Base-by-base conservation (phyloP, 2,113 vertebrate species). In the Cyprinodon tularosa region DNA sequence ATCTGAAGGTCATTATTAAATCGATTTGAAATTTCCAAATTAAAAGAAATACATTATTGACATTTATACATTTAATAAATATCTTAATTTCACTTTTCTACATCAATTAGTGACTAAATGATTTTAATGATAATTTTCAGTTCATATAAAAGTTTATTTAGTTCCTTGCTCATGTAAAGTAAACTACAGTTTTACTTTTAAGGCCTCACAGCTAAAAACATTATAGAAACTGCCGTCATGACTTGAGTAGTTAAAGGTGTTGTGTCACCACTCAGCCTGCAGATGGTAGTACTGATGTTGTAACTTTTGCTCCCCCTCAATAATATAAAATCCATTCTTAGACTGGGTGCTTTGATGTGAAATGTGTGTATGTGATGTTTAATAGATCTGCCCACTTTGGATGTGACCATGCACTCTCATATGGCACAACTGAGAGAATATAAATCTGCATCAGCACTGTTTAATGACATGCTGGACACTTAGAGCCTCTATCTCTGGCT, bases 401-500 rank as follows among this genome's bases (percentile, higher is more conserved):
- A 38, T 85, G 68, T 78, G 86, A 85, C 83, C 78, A 59, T 42
- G 62, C 64, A 53, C 71, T 38, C 76, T 82, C 67, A 84, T 81
- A 67, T 65, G 63, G 84, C 66, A 48, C 39, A 20, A 71, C 81
- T 73, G 66, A 69, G 70, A 73, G 80, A 77, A 71, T 72, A 72
- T 85, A 80, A 88, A 86, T 86, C 76, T 80, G 68, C 42, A 76
- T 64, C 85, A 65, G 65, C 68, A 62, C 68, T 78, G 50, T 77
- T 87, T 84, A 91, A 88, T 83, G 84, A 82, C 81, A 76, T 84
- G 72, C 72, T 87, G 84, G 80, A 88, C 81, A 85, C 80, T 84
- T 82, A 81, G 76, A 47, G 73, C 82, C 83, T 20, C 77, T 80
- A 76, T 84, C 84, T 91, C 83, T 88, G 79, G 74, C 84, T 76